These are phyloP conservation scores for Helicoverpa assulta DNA, from an alignment of 2,888 invertebrate species.

Conservation along the genomic window DNA sequence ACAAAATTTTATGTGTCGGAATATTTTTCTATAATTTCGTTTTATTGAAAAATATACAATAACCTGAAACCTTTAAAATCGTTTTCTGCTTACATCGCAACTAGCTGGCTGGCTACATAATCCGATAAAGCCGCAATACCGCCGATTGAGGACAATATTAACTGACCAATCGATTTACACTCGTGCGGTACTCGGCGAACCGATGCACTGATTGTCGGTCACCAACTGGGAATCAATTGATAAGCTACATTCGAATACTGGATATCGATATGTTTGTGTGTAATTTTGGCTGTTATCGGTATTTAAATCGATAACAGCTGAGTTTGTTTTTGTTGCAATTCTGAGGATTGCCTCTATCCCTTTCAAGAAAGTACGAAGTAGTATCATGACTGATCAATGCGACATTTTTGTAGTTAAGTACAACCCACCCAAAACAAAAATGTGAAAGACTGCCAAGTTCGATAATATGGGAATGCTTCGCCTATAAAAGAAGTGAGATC, in stretches of 20 bases:
- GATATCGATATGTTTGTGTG: slow-evolving; percentile 3
- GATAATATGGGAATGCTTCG: no score
- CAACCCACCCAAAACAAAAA: no score
- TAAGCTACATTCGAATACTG: slow-evolving; percentile 5
- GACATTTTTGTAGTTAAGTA: no score
- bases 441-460: no score
- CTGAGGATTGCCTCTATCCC: background rate
- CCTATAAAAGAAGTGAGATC: no score
- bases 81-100: slow-evolving; percentile 8
- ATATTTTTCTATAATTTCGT: background rate
- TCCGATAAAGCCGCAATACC: slow-evolving; percentile 36
- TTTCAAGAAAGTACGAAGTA: background rate
- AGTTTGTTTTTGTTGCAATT: background rate
- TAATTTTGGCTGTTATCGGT: background rate
- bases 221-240: slow-evolving; percentile 37
- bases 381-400: no score
- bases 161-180: slow-evolving; percentile 55
- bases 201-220: slow-evolving; percentile 42
- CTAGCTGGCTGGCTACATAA: slow-evolving; percentile 34
- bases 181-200: slow-evolving; percentile 17
- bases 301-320: slow-evolving; percentile 1
- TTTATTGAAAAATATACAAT: background rate
- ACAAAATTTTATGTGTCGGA: background rate
- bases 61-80: background rate
- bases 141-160: slow-evolving; percentile 54